Conservation (phyloP, 2,113 vertebrate genomes). For the Cyprinodon variegatus region DNA sequence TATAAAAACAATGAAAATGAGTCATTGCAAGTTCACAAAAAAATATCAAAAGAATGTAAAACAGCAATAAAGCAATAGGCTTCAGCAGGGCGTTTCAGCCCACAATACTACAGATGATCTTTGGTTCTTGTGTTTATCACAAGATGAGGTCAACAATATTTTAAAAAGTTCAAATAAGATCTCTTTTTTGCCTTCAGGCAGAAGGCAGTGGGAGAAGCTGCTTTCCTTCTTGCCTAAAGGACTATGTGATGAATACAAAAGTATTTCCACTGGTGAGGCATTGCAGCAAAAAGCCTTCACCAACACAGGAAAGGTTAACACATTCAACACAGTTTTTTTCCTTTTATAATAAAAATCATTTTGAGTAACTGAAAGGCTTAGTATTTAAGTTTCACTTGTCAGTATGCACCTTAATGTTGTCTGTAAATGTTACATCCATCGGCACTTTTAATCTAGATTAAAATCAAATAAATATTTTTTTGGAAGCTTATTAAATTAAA, state of each 20-base stretch:
- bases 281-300: slow-evolving; percentile 5
- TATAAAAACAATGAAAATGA: neutral
- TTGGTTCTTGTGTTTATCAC: slow-evolving; percentile 21
- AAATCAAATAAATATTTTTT: too few relatives aligned
- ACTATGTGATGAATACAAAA: neutral
- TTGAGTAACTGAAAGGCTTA: neutral
- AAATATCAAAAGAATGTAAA: slow-evolving; percentile 45
- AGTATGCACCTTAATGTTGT: neutral
- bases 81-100: slow-evolving; percentile 43
- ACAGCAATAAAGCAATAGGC: slow-evolving; percentile 36
- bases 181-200: slow-evolving; percentile 9
- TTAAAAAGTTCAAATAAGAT: slow-evolving; percentile 41
- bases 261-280: slow-evolving; percentile 9
- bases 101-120: slow-evolving; percentile 22
- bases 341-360: neutral
- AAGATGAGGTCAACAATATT: slow-evolving; percentile 54
- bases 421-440: neutral
- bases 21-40: slow-evolving; percentile 4
- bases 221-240: slow-evolving; percentile 14
- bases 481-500: neutral
- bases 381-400: neutral
- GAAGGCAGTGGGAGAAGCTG: slow-evolving; percentile 9
- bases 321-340: slow-evolving; percentile 6
- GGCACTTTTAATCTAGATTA: neutral
- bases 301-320: slow-evolving; percentile 24